Evolutionary conservation across 2,888 invertebrate species (phyloP), one percentile per base, ranked within the genome.

Genomic region (Agrotis ipsilon): DNA sequence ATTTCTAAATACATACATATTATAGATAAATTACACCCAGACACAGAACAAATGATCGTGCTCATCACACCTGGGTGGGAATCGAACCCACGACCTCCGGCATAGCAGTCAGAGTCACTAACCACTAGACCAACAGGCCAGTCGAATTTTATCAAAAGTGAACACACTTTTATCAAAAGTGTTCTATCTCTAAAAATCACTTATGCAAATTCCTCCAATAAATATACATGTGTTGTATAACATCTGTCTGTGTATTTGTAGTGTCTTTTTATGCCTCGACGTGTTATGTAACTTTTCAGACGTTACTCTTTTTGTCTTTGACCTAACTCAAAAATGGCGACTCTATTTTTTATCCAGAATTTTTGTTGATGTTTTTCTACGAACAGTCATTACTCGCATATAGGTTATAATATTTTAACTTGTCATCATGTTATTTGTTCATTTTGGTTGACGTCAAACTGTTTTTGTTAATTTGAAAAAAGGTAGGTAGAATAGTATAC

Each of bases 331-430:
- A 76, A n/a, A 13, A 43, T 48, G 3, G 45, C 27, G 27, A 45
- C n/a, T 48, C 39, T 49, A 24, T 46, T 60, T 69, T 69, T 76
- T 69, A 18, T 13, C 24, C 6, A 13, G 32, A 46, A 43, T 45
- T 6, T 14, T 13, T 45, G 18, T 51, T 61, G 49, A 49, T 21
- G 49, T 49, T 75, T 49, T 58, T n/a, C 18, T 57, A n/a, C n/a
- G 32, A 76, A 27, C 39, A 32, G 43, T 45, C 24, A 75, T 70
- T 70, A 75, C 48, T 49, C 24, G 52, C 19, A 77, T 32, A 27
- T 58, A 32, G 2, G 24, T n/a, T n/a, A n/a, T n/a, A 24, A 5
- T 27, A 11, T 39, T 58, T 58, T n/a, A 51, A 13, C 62, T 59
- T 49, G 52, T 71, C 62, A 72, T 78, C 32, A 18, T 59, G 11